Conservation (phyloP, 92 coral and sea anemone genomes). For the Zoanthus sansibaricus region DNA sequence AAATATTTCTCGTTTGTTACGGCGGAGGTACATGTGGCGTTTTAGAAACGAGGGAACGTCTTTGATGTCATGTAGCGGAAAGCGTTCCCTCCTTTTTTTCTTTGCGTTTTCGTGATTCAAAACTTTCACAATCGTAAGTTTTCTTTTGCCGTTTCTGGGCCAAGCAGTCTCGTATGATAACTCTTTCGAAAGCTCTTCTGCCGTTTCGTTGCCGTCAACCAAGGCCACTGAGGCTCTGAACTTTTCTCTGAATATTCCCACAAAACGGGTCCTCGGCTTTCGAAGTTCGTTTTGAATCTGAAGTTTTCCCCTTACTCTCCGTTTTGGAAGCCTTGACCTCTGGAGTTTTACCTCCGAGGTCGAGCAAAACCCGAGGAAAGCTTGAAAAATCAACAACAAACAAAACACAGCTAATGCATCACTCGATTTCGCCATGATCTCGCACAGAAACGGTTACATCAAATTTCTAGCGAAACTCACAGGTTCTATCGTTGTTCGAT, state of each 20-base stretch:
- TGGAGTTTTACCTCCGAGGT: constrained; percentile 13
- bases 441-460: background rate
- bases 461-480: background rate
- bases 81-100: constrained; percentile 39
- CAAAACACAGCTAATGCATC: constrained; percentile 1
- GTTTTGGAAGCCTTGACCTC: constrained; percentile 33
- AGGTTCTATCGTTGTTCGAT: background rate
- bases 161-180: constrained; percentile 81
- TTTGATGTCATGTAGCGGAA: constrained; percentile 40
- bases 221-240: constrained; percentile 54
- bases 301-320: constrained; percentile 3
- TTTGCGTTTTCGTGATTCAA: constrained; percentile 42
- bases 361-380: background rate
- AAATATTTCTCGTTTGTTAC: constrained; percentile 61
- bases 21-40: constrained; percentile 43
- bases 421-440: constrained; percentile 25
- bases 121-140: constrained; percentile 54
- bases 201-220: constrained; percentile 58
- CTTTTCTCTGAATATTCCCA: constrained; percentile 42
- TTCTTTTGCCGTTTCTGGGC: constrained; percentile 78
- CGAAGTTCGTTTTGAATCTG: constrained; percentile 38
- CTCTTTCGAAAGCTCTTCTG: constrained; percentile 61
- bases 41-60: constrained; percentile 39
- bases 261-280: constrained; percentile 58
- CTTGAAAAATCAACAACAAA: constrained; percentile 20